phyloP scores from a whole-genome alignment of 1,140 invertebrate genomes.

The Drosophila auraria region DNA sequence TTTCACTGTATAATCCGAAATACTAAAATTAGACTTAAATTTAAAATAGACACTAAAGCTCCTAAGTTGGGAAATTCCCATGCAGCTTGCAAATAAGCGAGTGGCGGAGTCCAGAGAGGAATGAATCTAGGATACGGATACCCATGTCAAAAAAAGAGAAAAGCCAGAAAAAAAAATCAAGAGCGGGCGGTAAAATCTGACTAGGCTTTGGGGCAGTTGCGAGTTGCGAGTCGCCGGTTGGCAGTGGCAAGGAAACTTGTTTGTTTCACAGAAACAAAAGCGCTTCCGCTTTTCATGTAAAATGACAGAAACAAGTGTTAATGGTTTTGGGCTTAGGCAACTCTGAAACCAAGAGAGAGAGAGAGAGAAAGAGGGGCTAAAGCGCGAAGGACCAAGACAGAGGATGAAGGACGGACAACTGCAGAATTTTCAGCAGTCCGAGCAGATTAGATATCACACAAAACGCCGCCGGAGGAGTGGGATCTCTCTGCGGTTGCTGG shows the following conservation, averaged over 20 bases:
- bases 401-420: conserved; percentile 3
- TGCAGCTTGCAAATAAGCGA: conserved; percentile 6
- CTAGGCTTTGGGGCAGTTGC: conserved; percentile 57
- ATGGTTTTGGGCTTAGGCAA: conserved; percentile 75
- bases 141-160: conserved; percentile 76
- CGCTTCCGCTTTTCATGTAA: conserved; percentile 81
- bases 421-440: conserved; percentile 15
- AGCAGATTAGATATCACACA: conserved; percentile 30
- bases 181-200: conserved; percentile 8
- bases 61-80: neutral
- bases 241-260: conserved; percentile 70
- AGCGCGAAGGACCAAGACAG: conserved; percentile 6
- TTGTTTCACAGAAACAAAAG: conserved; percentile 82
- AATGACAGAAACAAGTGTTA: conserved; percentile 83
- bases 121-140: conserved; percentile 76
- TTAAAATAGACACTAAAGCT: too few relatives aligned
- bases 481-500: conserved; percentile 12
- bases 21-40: too few relatives aligned
- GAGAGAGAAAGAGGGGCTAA: neutral
- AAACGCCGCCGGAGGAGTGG: neutral
- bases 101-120: conserved; percentile 13
- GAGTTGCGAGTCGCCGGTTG: conserved; percentile 39
- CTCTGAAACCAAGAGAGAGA: conserved; percentile 14
- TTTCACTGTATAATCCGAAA: too few relatives aligned
- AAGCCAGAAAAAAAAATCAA: neutral